Percentiles rank a stretch among this genome's conserved stretches.
These are phyloP conservation scores for Puma concolor DNA, from an alignment of 2,113 vertebrate species.

Conservation along the genomic window DNA sequence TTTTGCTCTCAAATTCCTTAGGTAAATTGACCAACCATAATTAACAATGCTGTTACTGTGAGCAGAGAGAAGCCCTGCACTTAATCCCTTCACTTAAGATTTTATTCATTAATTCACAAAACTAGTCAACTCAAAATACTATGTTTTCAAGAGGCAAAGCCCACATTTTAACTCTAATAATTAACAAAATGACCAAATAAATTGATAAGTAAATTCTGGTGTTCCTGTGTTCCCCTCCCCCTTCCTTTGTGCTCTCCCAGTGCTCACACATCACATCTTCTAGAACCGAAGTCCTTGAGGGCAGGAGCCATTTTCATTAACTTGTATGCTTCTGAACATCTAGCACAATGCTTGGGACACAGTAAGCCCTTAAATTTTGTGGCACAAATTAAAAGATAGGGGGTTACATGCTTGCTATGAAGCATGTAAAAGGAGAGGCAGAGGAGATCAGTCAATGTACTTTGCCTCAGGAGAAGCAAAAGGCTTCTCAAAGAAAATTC, in stretches of 20 bases:
- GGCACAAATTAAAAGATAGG: neutral
- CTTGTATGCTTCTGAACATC: neutral
- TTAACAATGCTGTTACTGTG: neutral
- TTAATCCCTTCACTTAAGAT: slow-evolving; percentile 13
- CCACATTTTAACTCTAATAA: neutral
- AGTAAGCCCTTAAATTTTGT: neutral
- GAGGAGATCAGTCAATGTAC: neutral
- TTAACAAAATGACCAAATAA: slow-evolving; percentile 9
- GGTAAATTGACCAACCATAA: neutral
- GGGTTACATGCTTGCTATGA: neutral
- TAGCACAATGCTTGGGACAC: neutral
- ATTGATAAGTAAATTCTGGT: neutral
- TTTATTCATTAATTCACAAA: slow-evolving; percentile 29
- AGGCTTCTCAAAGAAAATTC: neutral
- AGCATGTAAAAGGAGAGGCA: neutral
- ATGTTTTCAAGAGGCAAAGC: slow-evolving; percentile 1
- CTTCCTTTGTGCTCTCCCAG: neutral
- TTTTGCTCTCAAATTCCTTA: slow-evolving; percentile 37
- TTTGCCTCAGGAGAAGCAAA: neutral
- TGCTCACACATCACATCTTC: neutral
- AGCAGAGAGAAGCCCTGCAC: neutral
- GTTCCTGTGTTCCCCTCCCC: neutral
- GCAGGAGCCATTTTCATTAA: neutral
- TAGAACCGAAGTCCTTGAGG: neutral
- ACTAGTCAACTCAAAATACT: neutral